Evolutionary conservation across 2,888 invertebrate species (phyloP), one percentile per base, ranked within the genome.

Genomic region (Bimastos eiseni): DNA sequence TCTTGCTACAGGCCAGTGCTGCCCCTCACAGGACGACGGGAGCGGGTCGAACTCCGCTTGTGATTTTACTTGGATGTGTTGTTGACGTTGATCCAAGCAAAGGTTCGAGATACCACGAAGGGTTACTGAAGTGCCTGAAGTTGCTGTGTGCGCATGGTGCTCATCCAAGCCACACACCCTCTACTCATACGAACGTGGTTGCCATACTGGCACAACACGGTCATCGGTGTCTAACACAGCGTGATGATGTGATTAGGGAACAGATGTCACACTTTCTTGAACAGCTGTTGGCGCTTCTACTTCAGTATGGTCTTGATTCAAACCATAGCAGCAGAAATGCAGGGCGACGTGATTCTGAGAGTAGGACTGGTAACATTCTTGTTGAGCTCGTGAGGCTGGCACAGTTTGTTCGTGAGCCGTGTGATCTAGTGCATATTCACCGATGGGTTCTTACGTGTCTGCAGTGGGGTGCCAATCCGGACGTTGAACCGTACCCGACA

Each of bases 401-500:
- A 89, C 96, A 96, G 93, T 96, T 96, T 94, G 97, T 97, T 55
- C 89, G 91, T 41, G 96, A 96, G 91, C 96, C 96, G 91, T 95
- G 96, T 90, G 97, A 97, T 94, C 96, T 97, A 93, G 96, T 96
- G 92, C 96, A 96, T 94, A 96, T 97, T 90, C 96, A 97, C 94
- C 96, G 96, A 93, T 96, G 97, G 93, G 96, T 97, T 8, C 95
- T 96, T 92, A 97, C 97, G 1, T 95, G 97, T 34, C 96, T 97
- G 89, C 97, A 97, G 94, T 97, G 97, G 94, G 97, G 97, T 90
- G 97, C 97, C 86, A 96, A 97, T 95, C 97, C 97, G 33, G 96
- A 97, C 93, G 95, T 97, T 91, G 96, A 96, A 93, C 95, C 97
- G 83, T 95, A 95, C 92, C 95, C 95, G 84, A 94, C 95, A 4